phyloP scores from a whole-genome alignment of 2,797 vertebrate species.

The Otolemur crassicaudatus region DNA sequence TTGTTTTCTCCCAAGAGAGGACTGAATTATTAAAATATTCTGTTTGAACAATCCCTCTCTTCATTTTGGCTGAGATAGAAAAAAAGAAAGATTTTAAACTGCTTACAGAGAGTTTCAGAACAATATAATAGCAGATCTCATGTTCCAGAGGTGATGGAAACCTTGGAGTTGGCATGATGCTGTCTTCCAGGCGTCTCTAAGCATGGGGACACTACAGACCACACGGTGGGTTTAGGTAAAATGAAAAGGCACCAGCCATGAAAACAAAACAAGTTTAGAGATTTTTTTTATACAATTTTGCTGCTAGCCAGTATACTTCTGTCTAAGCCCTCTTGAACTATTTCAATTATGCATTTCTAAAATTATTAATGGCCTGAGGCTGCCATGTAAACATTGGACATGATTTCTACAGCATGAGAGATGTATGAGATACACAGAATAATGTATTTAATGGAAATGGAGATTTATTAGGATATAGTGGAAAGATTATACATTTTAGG shows the following conservation, averaged over 20 bases:
- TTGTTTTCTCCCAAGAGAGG: conserved; percentile 41
- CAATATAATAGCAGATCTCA: conserved; percentile 1
- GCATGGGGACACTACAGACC: background rate
- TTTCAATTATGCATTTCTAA: conserved; percentile 1
- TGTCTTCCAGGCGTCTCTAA: background rate
- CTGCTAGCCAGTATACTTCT: background rate
- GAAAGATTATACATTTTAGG: conserved; percentile 22
- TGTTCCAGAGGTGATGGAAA: background rate
- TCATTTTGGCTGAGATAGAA: conserved; percentile 44
- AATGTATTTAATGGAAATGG: conserved; percentile 16
- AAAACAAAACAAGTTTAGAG: conserved; percentile 16
- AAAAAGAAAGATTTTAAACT: conserved; percentile 53
- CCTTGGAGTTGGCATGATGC: background rate
- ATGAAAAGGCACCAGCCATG: background rate
- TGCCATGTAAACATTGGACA: background rate
- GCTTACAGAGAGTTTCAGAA: background rate
- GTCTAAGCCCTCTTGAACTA: background rate
- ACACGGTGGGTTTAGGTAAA: background rate
- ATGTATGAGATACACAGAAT: background rate
- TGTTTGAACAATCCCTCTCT: conserved; percentile 47
- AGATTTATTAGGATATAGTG: background rate
- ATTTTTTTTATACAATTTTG: conserved; percentile 44
- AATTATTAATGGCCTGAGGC: background rate
- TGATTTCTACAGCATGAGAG: background rate
- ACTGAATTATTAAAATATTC: conserved; percentile 66